Evolutionary conservation across 2,888 invertebrate genomes (phyloP), one percentile per base, ranked within the genome.

Genomic region (Drosophila colorata): DNA sequence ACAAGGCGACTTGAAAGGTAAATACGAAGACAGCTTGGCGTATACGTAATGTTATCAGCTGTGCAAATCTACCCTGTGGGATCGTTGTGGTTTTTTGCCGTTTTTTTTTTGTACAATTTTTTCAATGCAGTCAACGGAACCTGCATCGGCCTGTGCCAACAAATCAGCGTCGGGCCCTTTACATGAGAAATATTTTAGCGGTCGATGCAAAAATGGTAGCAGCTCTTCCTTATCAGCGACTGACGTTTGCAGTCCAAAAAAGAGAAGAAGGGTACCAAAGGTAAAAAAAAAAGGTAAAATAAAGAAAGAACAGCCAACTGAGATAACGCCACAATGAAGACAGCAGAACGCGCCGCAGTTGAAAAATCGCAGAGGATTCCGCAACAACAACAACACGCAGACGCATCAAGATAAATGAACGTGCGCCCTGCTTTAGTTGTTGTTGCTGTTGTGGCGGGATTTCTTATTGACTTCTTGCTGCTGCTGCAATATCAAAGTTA

Each of bases 321-420:
- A 84, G 85, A 86, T 86, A 86, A 86, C 84, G 87, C 87, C 88
- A 82, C 82, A 87, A 84, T 87, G 74, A 88, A 86, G 85, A 87
- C 85, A 86, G 89, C 79, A 88, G 69, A 87, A 88, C 88, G 85
- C 87, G 88, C 87, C 85, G 87, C 87, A 67, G 77, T 88, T 86
- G 88, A 86, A 80, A 86, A 86, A 86, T 86, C 79, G 56, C 72
- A 35, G 59, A 28, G 53, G 75, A 68, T 61, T 57, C 74, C 68
- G 46, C 63, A 51, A 31, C 44, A 66, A 33, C 40, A 58, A 52
- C 44, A 48, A 49, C 46, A 52, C 44, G 40, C 40, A 52, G 73
- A 65, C 74, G 65, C 69, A 88, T 88, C 83, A 84, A 84, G 83
- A 84, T 84, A 80, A 88, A 69, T 83, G 66, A 85, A 66, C 79